phyloP scores from a whole-genome alignment of 2,888 invertebrate genomes.

The Drosophila anomalata region DNA sequence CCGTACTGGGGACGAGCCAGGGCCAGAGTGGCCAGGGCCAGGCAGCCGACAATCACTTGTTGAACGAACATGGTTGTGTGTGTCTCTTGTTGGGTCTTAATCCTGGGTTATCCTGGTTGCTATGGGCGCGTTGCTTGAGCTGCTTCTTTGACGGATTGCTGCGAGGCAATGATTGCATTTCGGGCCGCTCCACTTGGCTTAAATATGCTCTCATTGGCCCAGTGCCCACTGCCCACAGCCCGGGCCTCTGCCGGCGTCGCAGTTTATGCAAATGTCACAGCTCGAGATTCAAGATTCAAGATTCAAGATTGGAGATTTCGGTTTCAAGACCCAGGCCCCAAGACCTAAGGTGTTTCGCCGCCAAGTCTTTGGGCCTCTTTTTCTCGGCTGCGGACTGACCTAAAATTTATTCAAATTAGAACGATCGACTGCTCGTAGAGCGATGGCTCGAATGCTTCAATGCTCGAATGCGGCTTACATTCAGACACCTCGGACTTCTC shows the following conservation, averaged over 20 bases:
- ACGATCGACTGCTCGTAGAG: constrained; percentile 25
- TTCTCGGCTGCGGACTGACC: constrained; percentile 49
- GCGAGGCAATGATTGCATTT: constrained; percentile 75
- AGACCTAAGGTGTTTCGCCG: background rate
- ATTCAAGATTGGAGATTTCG: background rate
- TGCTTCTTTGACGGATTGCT: constrained; percentile 62
- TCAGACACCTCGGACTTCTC: background rate
- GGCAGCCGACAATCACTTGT: constrained; percentile 55
- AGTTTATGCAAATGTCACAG: constrained; percentile 68
- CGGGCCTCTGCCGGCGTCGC: constrained; percentile 48
- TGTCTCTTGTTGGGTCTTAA: too few relatives aligned
- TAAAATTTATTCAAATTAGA: constrained; percentile 77
- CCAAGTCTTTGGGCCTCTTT: constrained; percentile 13
- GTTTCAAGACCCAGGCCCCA: too few relatives aligned
- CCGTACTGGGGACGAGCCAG: constrained; percentile 80
- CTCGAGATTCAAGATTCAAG: constrained; percentile 16
- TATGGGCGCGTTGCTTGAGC: constrained; percentile 6
- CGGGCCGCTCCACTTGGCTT: constrained; percentile 70
- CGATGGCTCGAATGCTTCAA: background rate
- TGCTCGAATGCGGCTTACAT: constrained; percentile 16
- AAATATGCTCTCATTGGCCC: constrained; percentile 72
- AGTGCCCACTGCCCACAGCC: background rate
- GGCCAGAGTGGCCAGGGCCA: constrained; percentile 59
- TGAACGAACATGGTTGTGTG: constrained; percentile 40
- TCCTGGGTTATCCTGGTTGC: constrained; percentile 30